phyloP scores from a whole-genome alignment of 1,140 invertebrate genomes.

The Mizuhopecten yessoensis region DNA sequence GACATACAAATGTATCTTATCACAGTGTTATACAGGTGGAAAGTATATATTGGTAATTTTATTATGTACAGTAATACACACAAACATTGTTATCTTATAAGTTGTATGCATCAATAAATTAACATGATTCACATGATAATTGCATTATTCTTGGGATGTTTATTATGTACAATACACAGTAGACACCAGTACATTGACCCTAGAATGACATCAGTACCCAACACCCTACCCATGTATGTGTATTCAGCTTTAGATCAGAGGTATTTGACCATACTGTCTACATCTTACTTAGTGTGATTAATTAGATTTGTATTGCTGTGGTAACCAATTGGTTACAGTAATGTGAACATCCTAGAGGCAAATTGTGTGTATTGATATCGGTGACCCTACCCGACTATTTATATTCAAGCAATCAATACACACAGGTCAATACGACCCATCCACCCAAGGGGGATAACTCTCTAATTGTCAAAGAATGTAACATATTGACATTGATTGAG shows the following conservation, averaged over 20 bases:
- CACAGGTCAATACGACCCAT: conserved; percentile 31
- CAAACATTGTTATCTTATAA: no score
- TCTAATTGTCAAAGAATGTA: conserved; percentile 21
- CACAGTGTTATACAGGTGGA: no score
- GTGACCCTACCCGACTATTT: not conserved
- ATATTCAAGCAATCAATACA: conserved; percentile 8
- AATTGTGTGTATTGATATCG: not conserved
- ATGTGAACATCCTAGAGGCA: not conserved
- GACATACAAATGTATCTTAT: no score
- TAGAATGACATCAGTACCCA: not conserved
- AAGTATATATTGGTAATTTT: no score
- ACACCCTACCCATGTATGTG: no score
- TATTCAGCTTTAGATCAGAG: not conserved
- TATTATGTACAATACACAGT: no score
- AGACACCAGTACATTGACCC: no score
- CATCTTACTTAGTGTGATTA: not conserved
- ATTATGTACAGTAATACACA: no score
- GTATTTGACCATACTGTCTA: not conserved
- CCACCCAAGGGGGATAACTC: conserved; percentile 2
- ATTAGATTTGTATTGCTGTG: not conserved
- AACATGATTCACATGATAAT: no score
- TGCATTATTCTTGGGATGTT: no score
- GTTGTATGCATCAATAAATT: no score
- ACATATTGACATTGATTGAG: conserved; percentile 32
- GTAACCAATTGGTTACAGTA: not conserved